Evolutionary conservation across 2,888 invertebrate genomes (phyloP).

Genomic region (Tuberolachnus salignus): DNA sequence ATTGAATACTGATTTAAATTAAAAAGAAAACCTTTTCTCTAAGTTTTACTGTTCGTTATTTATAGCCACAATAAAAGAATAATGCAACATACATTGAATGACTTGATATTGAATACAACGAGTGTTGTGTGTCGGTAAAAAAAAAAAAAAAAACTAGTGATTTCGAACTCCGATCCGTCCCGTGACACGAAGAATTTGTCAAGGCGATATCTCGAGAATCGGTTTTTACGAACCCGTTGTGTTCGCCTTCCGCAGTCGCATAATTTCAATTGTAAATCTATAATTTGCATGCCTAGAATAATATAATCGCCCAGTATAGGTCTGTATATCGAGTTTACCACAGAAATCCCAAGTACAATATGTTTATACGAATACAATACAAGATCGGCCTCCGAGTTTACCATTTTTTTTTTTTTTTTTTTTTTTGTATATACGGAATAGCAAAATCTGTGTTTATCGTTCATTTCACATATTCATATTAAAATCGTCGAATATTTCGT

Average conservation of each 20-base stretch:
- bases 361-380: not conserved
- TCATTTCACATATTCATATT: too few species aligned
- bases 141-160: not conserved
- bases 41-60: too few species aligned
- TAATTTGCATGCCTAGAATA: slow-evolving; percentile 19
- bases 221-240: not conserved
- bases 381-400: not conserved
- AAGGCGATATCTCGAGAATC: not conserved
- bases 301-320: not conserved
- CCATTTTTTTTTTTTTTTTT: too few species aligned
- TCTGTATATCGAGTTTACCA: not conserved
- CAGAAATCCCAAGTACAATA: not conserved
- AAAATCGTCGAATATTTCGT: too few species aligned
- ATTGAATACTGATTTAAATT: too few species aligned
- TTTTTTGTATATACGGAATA: not conserved
- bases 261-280: slow-evolving; percentile 48
- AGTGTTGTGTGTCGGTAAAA: too few species aligned
- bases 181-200: not conserved
- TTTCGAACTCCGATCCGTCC: not conserved
- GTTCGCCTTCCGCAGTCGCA: not conserved
- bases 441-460: not conserved
- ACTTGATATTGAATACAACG: too few species aligned
- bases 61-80: too few species aligned
- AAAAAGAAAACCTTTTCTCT: too few species aligned
- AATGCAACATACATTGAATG: too few species aligned